A percentile compares a stretch with the other conserved stretches of the same genome.
Evolutionary conservation across 1,140 invertebrate species (phyloP).

Genomic region (Asbolus verrucosus): DNA sequence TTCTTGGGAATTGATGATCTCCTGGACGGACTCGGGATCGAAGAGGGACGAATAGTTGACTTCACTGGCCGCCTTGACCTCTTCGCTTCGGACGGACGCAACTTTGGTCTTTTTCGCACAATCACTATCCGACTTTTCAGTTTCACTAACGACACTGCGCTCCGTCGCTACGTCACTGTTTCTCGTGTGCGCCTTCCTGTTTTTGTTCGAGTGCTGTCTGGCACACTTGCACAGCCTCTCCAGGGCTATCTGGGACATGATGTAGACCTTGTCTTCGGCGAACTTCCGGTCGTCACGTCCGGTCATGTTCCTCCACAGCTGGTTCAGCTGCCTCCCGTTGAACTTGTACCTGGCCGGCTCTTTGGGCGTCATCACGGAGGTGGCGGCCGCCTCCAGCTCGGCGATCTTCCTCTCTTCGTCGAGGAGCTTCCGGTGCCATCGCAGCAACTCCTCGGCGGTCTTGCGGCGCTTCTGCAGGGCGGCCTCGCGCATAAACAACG

Average conservation of each 20-base stretch:
- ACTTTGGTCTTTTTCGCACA: no score
- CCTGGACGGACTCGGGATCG: conserved; percentile 49
- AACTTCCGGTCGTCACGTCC: conserved; percentile 53
- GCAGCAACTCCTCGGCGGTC: conserved; percentile 61
- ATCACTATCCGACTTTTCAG: not conserved
- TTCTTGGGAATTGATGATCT: conserved; percentile 39
- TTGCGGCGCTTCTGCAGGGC: conserved; percentile 61
- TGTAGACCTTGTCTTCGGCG: conserved; percentile 52
- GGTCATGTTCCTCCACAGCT: conserved; percentile 55
- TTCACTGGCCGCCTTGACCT: not conserved
- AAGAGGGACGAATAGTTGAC: conserved; percentile 50
- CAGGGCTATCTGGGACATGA: conserved; percentile 52
- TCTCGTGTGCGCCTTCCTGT: conserved; percentile 5
- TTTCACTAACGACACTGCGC: not conserved
- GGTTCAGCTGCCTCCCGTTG: conserved; percentile 55
- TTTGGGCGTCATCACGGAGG: conserved; percentile 1
- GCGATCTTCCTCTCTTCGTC: conserved; percentile 63
- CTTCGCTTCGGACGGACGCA: not conserved
- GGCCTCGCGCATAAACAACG: conserved; percentile 62
- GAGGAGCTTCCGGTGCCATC: conserved; percentile 63
- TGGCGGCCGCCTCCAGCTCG: conserved; percentile 60
- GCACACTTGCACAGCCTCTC: conserved; percentile 55
- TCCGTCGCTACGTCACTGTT: conserved; percentile 33
- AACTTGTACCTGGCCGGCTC: conserved; percentile 45
- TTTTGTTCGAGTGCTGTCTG: conserved; percentile 43